A percentile compares a stretch with the other conserved stretches of the same genome.
Evolutionary conservation across 2,888 invertebrate genomes (phyloP).

Genomic region (Erebia palarica): DNA sequence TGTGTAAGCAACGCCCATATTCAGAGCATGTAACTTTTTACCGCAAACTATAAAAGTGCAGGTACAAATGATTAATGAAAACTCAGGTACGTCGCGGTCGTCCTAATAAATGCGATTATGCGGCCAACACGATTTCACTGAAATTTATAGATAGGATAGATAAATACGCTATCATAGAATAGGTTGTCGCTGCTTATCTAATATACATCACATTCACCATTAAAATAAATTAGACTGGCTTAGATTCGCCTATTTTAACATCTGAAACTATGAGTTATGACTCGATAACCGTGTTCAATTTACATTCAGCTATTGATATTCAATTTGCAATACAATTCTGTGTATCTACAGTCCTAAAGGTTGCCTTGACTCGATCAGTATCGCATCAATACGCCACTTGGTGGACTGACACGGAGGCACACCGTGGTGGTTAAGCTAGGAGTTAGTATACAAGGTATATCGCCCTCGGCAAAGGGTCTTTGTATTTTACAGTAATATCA

Average conservation of each 20-base stretch:
- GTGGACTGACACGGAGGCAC: slow-evolving; percentile 54
- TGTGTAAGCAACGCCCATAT: no score
- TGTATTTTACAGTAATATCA: not conserved
- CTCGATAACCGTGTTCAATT: not conserved
- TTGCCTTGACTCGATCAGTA: slow-evolving; percentile 46
- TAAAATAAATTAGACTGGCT: not conserved
- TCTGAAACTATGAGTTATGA: not conserved
- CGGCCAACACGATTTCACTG: no score
- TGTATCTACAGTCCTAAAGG: slow-evolving; percentile 19
- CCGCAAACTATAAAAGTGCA: no score
- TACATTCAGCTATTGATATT: slow-evolving; percentile 10
- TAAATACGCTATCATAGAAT: no score
- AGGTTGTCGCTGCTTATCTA: no score
- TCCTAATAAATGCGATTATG: no score
- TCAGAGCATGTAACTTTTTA: no score
- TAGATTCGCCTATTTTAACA: not conserved
- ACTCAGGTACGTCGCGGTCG: no score
- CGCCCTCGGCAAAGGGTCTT: not conserved
- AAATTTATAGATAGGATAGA: no score
- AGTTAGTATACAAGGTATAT: slow-evolving; percentile 7
- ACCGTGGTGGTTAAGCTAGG: slow-evolving; percentile 35
- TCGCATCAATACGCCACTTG: slow-evolving; percentile 46
- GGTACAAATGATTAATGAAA: no score
- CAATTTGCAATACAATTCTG: slow-evolving; percentile 12
- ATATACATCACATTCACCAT: not conserved